Conservation (phyloP, 2,888 invertebrate species). For the Apomyelois bistriatella region DNA sequence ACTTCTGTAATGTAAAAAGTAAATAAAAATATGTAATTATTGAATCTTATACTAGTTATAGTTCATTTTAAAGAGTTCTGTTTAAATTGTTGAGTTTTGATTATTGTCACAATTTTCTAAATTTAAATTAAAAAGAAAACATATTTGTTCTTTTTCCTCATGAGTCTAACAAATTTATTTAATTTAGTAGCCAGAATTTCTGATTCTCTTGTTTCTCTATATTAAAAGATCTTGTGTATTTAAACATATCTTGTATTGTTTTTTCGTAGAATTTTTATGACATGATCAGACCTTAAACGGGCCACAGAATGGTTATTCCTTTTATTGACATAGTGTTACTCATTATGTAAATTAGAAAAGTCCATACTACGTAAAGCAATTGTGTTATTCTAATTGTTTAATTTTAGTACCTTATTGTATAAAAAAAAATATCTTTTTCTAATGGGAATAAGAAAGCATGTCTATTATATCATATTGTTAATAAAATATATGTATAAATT, state of each 20-base stretch:
- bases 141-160: no score
- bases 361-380: slow-evolving; percentile 48
- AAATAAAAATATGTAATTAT: slow-evolving; percentile 43
- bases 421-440: slow-evolving; percentile 61
- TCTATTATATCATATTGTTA: slow-evolving; percentile 78
- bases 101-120: not conserved
- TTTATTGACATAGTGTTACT: slow-evolving; percentile 34
- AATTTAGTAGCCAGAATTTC: no score
- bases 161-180: no score
- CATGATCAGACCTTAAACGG: not conserved
- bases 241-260: not conserved
- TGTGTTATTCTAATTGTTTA: slow-evolving; percentile 50
- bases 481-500: slow-evolving; percentile 79
- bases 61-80: slow-evolving; percentile 39
- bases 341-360: slow-evolving; percentile 50
- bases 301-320: not conserved
- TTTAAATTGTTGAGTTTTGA: slow-evolving; percentile 16
- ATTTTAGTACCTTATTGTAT: slow-evolving; percentile 60
- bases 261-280: not conserved
- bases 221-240: no score
- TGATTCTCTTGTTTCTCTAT: no score
- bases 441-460: slow-evolving; percentile 71
- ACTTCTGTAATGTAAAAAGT: slow-evolving; percentile 50
- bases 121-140: no score
- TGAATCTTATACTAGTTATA: slow-evolving; percentile 43